Conservation (phyloP, 2,113 vertebrate genomes). For the Colius striatus region DNA sequence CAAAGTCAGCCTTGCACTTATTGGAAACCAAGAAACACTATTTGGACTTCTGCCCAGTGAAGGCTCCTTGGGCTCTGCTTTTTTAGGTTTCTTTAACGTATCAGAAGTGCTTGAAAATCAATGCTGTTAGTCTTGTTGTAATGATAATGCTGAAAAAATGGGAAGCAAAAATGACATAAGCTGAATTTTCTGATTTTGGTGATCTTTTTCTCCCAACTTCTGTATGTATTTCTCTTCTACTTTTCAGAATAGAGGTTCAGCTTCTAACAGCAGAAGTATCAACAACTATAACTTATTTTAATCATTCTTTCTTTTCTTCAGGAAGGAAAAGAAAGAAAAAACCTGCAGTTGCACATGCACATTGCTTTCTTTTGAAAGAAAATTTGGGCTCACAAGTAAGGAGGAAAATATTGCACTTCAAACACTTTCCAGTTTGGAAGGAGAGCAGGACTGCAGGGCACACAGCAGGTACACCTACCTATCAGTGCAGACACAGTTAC, state of each 20-base stretch:
- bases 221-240: not conserved
- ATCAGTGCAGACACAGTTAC: not conserved
- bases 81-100: not conserved
- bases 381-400: not conserved
- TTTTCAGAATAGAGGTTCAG: not conserved
- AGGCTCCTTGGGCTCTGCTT: not conserved
- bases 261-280: not conserved
- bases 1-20: fast-evolving
- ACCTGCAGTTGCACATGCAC: no score
- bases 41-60: not conserved
- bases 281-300: not conserved
- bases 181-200: not conserved
- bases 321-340: not conserved
- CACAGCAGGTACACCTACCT: not conserved
- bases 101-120: not conserved
- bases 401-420: fast-evolving
- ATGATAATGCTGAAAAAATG: not conserved
- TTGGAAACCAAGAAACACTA: not conserved
- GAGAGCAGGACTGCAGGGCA: not conserved
- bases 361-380: not conserved
- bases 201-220: not conserved
- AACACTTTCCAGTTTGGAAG: not conserved
- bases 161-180: not conserved
- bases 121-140: not conserved
- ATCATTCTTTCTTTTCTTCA: not conserved